Evolutionary conservation across 2,888 invertebrate species (phyloP).

Genomic region (Acronicta leporina): DNA sequence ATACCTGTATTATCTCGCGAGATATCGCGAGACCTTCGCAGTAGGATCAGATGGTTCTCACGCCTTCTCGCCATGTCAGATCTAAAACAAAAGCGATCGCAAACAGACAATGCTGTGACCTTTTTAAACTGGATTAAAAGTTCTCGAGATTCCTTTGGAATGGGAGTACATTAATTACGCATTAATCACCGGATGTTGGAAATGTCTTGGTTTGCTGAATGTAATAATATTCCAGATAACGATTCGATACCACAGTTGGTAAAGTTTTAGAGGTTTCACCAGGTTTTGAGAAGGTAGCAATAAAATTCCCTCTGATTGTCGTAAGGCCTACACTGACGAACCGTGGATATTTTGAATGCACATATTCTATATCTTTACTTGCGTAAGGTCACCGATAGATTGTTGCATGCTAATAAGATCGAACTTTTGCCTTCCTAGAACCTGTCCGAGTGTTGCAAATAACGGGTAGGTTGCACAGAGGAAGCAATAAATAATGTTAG

Average conservation of each 20-base stretch:
- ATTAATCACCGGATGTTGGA: slow-evolving; percentile 31
- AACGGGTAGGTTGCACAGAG: slow-evolving; percentile 51
- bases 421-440: slow-evolving; percentile 16
- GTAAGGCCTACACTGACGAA: too few species aligned
- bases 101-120: slow-evolving; percentile 57
- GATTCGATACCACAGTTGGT: too few species aligned
- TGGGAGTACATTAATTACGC: slow-evolving; percentile 22
- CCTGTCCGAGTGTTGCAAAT: slow-evolving; percentile 42
- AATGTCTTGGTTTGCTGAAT: not conserved
- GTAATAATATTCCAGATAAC: too few species aligned
- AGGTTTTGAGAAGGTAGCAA: too few species aligned
- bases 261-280: too few species aligned
- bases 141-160: slow-evolving; percentile 40
- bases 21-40: slow-evolving; percentile 56
- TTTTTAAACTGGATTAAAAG: slow-evolving; percentile 62
- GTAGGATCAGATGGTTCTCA: slow-evolving; percentile 64
- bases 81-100: slow-evolving; percentile 65
- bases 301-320: too few species aligned
- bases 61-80: slow-evolving; percentile 62
- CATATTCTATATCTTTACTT: not conserved
- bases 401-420: slow-evolving; percentile 19
- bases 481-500: slow-evolving; percentile 57
- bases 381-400: not conserved
- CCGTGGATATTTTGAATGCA: too few species aligned
- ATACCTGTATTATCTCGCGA: slow-evolving; percentile 52